Base-by-base conservation (phyloP, 2,888 invertebrate genomes). In the Liopterus haemorrhoidalis region DNA sequence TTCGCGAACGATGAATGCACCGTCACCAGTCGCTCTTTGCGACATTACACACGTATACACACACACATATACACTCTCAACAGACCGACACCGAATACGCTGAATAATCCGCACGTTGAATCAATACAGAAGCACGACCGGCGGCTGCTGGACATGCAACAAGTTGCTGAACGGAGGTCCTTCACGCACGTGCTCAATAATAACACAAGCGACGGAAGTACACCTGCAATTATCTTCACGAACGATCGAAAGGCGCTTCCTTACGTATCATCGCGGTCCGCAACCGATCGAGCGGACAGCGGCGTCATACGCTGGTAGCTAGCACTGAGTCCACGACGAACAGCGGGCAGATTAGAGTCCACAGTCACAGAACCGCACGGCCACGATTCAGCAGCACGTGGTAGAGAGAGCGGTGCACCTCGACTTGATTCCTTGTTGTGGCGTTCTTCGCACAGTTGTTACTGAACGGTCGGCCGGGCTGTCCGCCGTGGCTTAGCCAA, bases 131-230 rank as follows among this genome's bases (percentile, higher is more conserved):
- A 16, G 18, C 16, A 32, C 40, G 32, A n/a, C 25, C 38, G 31
- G 20, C 30, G 45, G 40, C 46, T 37, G 37, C 41, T 41, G 49
- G 43, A 51, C 53, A 45, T 53, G 58, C 61, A 61, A 60, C 61
- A 60, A 59, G 59, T 60, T 58, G 58, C 47, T 47, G 48, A 36
- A 4, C 25, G 22, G 24, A 24, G 38, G 14, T 22, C 41, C 31
- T 41, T 14, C 24, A 41, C 41, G 41, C 32, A 32, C 41, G 32
- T 41, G 41, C 22, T 24, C 16, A 16, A 28, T 8, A 12, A 15
- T 15, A 15, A n/a, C n/a, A n/a, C n/a, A 14, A 28, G 15, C 15
- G 28, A 14, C 28, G 28, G 28, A 14, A 28, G 28, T 28, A 12
- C 28, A 28, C 14, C 15, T 28, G n/a, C 9, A 8, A 15, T 28